phyloP scores from a whole-genome alignment of 2,113 vertebrate species.

The Merops nubicus region DNA sequence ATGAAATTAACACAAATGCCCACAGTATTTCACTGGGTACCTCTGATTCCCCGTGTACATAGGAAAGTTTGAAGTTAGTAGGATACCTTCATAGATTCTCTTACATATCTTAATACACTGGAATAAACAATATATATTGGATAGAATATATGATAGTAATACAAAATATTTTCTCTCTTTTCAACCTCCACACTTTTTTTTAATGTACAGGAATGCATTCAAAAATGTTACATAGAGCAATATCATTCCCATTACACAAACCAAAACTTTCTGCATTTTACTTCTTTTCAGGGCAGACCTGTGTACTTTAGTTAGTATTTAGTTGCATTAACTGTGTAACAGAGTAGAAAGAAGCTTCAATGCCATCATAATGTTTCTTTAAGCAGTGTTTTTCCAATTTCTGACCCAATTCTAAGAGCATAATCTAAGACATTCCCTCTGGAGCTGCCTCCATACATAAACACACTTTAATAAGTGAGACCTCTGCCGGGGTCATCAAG shows the following conservation, averaged over 20 bases:
- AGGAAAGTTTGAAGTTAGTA: background rate
- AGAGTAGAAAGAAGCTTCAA: background rate
- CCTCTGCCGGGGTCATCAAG: conserved; percentile 70
- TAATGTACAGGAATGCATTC: background rate
- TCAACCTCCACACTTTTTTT: background rate
- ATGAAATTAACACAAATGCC: background rate
- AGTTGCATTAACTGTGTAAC: background rate
- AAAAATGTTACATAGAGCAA: background rate
- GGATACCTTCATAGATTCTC: background rate
- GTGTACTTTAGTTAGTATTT: background rate
- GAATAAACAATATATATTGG: background rate
- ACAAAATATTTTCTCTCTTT: background rate
- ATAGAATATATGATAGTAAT: background rate
- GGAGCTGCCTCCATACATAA: conserved; percentile 69
- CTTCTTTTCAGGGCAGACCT: background rate
- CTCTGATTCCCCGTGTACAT: background rate
- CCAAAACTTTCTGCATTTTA: background rate
- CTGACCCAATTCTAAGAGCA: conserved; percentile 53
- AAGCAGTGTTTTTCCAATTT: conserved; percentile 56
- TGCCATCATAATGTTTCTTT: conserved; percentile 46
- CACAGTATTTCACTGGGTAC: background rate
- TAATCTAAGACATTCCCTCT: conserved; percentile 68
- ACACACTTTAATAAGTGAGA: conserved; percentile 74
- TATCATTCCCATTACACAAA: background rate
- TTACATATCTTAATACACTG: background rate